Base-by-base conservation (phyloP, 23 tunicate genomes). In the Ciona savignyi region DNA sequence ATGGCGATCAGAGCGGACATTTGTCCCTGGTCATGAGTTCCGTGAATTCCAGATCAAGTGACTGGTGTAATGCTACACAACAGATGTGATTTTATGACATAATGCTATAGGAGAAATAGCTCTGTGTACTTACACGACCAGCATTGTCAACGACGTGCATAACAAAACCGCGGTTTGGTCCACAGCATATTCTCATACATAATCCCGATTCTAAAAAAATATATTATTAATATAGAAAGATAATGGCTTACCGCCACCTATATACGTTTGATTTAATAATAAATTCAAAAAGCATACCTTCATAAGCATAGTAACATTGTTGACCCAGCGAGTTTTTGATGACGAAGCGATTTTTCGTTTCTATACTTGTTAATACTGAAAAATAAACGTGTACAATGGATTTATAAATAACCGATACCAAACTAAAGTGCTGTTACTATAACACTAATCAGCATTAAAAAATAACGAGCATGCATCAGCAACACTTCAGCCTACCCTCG, bases 221-320 rank as follows among this genome's bases (percentile, higher is more conserved):
- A 69, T 69, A n/a, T n/a, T n/a, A n/a, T 20, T 19, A 19, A 65
- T 11, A 20, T 65, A 19, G 23, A 65, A 20, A 65, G 11, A 20
- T 23, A 23, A 11, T 9, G 11, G 11, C 21, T 65, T 9, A 15
- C 20, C 62, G 21, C 19, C 21, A 15, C 20, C 62, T 51, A 51
- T 21, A 51, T 15, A 51, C 20, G 21, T 19, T 19, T 15, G 62
- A 51, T n/a, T n/a, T n/a, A n/a, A n/a, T n/a, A n/a, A n/a, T n/a
- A n/a, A n/a, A n/a, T n/a, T n/a, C n/a, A n/a, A n/a, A n/a, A n/a
- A n/a, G n/a, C 66, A 23, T 24, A 81, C 85, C 95, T 75, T 87
- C 95, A 63, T 87, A 63, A 4, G 95, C 95, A 42, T 67, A 87
- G 74, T 87, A 87, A 71, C 95, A 87, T 70, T 87, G 95, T 68